Percentiles rank a stretch among this genome's conserved stretches.
These are phyloP conservation scores for Rattus norvegicus DNA, from an alignment of 2,113 vertebrate species.

Conservation along the genomic window DNA sequence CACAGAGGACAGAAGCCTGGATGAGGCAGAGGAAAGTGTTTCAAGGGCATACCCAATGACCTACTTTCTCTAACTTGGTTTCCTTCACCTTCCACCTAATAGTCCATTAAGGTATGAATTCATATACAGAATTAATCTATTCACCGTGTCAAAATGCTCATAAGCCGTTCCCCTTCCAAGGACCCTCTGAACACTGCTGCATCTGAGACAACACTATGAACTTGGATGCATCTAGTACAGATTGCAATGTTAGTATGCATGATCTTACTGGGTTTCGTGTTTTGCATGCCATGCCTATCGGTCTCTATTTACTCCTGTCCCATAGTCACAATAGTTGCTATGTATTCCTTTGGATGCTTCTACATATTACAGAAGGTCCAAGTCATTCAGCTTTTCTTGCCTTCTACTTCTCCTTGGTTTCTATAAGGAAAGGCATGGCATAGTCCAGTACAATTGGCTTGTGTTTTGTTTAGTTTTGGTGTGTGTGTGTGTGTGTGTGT, in stretches of 20 bases:
- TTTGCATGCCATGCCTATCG: not conserved
- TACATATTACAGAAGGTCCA: not conserved
- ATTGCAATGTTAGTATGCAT: not conserved
- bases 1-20: not conserved
- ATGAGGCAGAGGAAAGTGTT: not conserved
- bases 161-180: not conserved
- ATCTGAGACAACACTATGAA: not conserved
- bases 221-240: not conserved
- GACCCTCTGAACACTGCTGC: not conserved
- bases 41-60: not conserved
- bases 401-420: not conserved
- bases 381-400: not conserved
- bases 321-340: not conserved
- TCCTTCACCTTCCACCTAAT: not conserved
- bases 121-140: not conserved
- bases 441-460: not conserved
- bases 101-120: not conserved
- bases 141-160: not conserved
- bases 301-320: not conserved
- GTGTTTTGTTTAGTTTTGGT: not conserved
- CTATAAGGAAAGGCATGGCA: not conserved
- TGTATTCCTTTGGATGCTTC: not conserved
- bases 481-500: not conserved
- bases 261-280: not conserved
- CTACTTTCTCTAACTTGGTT: not conserved